Evolutionary conservation across 2,888 invertebrate species (phyloP), one percentile per base, ranked within the genome.

Genomic region (Ernsta delagoae): DNA sequence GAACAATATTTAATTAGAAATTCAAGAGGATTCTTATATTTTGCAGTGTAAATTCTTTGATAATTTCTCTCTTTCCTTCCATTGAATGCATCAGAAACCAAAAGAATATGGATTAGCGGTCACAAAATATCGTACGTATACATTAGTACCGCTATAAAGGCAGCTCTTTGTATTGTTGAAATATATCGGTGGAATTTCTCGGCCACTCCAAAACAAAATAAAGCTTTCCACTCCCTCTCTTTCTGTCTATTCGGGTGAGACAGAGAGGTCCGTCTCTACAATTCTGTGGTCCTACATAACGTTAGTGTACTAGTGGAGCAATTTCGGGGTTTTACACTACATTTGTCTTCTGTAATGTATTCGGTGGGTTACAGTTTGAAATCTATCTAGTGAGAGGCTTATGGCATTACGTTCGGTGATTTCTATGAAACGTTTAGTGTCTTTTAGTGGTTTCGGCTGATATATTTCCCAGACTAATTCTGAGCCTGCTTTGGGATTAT

Each of bases 261-360:
- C 43, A 54, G 61, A 39, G 67, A 54, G 12, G 4, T 9, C 7
- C 63, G 63, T 9, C n/a, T 36, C 16, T 31, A 43, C 67, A 60
- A 62, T 56, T 54, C 57, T 62, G 54, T 61, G 57, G 45, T 57
- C 39, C 39, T 39, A 67, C 67, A 67, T 67, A 56, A 59, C 45
- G 67, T 61, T 67, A 62, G 68, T 68, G 57, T 68, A 48, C 62
- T 62, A 16, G 48, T 56, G 68, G 62, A 48, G 57, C 68, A 62
- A 68, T 68, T 68, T 50, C 61, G 62, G 12, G 68, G 68, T 68
- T 68, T 68, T 68, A 68, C 62, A 68, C 68, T 68, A 68, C 68
- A 68, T 68, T 45, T 24, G 62, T 68, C 68, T 68, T 68, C 41
- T 48, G 56, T 68, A 68, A 68, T 68, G 68, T 68, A 68, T 68